Conservation (phyloP, 2,797 vertebrate species). For the Notolabrus celidotus region DNA sequence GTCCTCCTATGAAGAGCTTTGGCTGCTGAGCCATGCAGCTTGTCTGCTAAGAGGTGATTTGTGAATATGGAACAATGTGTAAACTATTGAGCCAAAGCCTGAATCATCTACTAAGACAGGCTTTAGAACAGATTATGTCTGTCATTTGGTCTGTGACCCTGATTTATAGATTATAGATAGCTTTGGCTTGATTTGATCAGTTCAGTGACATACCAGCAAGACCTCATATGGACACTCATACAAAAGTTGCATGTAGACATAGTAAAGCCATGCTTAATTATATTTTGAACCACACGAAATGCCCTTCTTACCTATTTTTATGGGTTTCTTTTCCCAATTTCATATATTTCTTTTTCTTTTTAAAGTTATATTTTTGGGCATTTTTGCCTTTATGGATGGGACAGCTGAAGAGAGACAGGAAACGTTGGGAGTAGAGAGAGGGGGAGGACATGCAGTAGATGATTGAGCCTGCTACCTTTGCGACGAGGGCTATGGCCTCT, state of each 20-base stretch:
- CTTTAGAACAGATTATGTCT: conserved; percentile 79
- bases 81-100: conserved; percentile 74
- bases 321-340: too few species aligned
- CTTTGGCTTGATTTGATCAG: conserved; percentile 78
- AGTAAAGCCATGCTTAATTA: not conserved
- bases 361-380: too few species aligned
- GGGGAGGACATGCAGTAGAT: too few species aligned
- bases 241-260: not conserved
- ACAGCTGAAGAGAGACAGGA: too few species aligned
- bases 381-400: too few species aligned
- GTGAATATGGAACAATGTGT: conserved; percentile 78
- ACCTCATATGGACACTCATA: conserved; percentile 5
- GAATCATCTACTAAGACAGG: conserved; percentile 79
- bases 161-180: conserved; percentile 84
- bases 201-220: conserved; percentile 55
- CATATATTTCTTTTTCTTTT: too few species aligned
- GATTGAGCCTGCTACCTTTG: too few species aligned
- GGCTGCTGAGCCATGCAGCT: conserved; percentile 45
- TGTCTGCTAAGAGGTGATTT: conserved; percentile 71
- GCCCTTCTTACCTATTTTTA: not conserved
- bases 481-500: too few species aligned
- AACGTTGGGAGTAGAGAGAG: too few species aligned
- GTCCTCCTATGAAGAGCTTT: conserved; percentile 20
- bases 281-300: not conserved
- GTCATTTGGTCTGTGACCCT: conserved; percentile 67